phyloP scores from a whole-genome alignment of 2,113 vertebrate species.

The Nothobranchius furzeri region DNA sequence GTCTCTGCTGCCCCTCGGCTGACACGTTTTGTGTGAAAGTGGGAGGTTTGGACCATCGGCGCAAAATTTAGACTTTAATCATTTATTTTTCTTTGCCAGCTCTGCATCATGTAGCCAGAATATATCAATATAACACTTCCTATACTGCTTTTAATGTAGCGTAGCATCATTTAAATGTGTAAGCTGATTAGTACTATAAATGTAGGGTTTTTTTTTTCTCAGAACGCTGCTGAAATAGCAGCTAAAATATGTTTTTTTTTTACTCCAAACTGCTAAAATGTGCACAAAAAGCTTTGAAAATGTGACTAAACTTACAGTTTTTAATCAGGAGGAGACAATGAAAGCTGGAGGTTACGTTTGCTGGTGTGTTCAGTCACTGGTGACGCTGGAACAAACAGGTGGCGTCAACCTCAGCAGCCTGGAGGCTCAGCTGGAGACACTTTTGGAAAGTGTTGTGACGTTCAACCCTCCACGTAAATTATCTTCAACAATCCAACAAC shows the following conservation, averaged over 20 bases:
- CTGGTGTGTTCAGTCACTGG: constrained; percentile 83
- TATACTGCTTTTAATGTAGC: background rate
- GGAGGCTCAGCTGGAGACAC: constrained; percentile 87
- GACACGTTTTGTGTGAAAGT: constrained; percentile 16
- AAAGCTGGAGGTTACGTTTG: constrained; percentile 61
- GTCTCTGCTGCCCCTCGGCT: constrained; percentile 6
- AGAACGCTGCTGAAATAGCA: too few relatives aligned
- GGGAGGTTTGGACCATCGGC: constrained; percentile 27
- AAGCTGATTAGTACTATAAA: background rate
- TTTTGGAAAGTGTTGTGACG: constrained; percentile 87
- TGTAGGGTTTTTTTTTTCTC: background rate
- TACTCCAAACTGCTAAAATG: background rate
- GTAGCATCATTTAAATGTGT: background rate
- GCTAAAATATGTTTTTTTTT: too few relatives aligned
- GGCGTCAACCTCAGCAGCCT: constrained; percentile 84
- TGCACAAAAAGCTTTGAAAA: background rate
- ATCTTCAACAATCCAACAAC: background rate
- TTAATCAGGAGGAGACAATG: constrained; percentile 64
- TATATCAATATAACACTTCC: constrained; percentile 8
- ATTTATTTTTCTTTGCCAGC: constrained; percentile 6
- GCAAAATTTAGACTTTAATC: constrained; percentile 32
- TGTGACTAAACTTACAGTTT: background rate
- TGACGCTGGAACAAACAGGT: constrained; percentile 88
- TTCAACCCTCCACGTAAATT: constrained; percentile 90
- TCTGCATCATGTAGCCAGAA: constrained; percentile 15